These are phyloP conservation scores for Pentamera pediparva DNA, from an alignment of 53 echinoderm and acorn worm species.

Conservation along the genomic window DNA sequence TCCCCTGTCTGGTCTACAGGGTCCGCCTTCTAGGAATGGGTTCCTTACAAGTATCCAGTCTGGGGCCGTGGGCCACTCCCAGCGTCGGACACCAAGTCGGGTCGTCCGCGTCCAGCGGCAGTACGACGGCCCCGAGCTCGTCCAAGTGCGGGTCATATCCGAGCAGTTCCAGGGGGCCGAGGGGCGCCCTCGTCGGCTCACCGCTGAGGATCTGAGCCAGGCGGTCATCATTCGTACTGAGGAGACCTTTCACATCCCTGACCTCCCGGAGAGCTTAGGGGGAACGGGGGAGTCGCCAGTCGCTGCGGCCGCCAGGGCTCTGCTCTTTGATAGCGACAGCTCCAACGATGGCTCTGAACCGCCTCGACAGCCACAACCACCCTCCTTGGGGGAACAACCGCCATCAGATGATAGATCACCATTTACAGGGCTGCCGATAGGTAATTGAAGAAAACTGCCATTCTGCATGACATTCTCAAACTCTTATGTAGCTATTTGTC, in stretches of 20 bases:
- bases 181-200: background rate
- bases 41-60: constrained; percentile 4
- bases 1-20: background rate
- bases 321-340: constrained; percentile 8
- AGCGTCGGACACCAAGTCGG: constrained; percentile 7
- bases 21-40: background rate
- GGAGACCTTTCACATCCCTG: constrained; percentile 23
- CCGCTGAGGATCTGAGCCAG: constrained; percentile 17
- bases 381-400: no score
- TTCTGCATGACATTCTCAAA: no score
- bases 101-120: constrained; percentile 5
- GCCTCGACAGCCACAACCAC: no score
- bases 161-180: constrained; percentile 17
- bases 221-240: constrained; percentile 27
- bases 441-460: no score
- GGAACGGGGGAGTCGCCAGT: background rate
- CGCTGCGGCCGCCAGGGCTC: constrained; percentile 16
- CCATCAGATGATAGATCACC: constrained; percentile 2
- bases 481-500: no score
- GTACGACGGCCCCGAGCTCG: constrained; percentile 26
- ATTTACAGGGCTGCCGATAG: constrained; percentile 14
- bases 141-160: constrained; percentile 17
- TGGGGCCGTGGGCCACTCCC: background rate
- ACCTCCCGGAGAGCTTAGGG: background rate
- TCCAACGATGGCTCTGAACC: background rate